Conservation (phyloP, 1,140 invertebrate species). For the Calliopsis andreniformis region DNA sequence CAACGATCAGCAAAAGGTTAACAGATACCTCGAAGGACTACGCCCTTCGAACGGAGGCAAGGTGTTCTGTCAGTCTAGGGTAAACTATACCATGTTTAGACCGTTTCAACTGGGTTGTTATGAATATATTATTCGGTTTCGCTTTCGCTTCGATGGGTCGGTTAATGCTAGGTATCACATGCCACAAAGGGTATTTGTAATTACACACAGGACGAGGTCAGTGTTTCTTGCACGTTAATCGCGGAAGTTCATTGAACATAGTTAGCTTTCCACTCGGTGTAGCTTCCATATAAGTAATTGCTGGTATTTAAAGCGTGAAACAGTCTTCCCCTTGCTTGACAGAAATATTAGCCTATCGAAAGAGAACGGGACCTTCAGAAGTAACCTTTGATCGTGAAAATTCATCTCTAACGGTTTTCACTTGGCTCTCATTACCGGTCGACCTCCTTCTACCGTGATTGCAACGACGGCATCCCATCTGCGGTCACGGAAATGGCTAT, state of each 20-base stretch:
- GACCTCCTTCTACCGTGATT: constrained; percentile 54
- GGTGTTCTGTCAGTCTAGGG: constrained; percentile 42
- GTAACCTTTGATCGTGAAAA: constrained; percentile 17
- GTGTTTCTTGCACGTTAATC: constrained; percentile 17
- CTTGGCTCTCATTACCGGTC: constrained; percentile 34
- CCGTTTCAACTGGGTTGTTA: constrained; percentile 35
- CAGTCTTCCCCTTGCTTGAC: not conserved
- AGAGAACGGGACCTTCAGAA: not conserved
- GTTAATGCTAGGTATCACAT: constrained; percentile 52
- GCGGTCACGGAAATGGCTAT: constrained; percentile 53
- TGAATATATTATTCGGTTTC: constrained; percentile 60
- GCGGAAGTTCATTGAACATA: not conserved
- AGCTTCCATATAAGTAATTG: not conserved
- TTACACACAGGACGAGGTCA: constrained; percentile 22
- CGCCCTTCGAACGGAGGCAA: constrained; percentile 41
- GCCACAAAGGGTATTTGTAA: constrained; percentile 36
- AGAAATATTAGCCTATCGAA: not conserved
- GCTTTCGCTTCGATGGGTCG: constrained; percentile 48
- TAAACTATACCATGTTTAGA: constrained; percentile 63
- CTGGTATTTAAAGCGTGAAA: not conserved
- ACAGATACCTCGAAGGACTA: constrained; percentile 56
- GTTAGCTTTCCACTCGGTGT: not conserved
- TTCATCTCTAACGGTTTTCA: constrained; percentile 49
- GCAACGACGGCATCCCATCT: constrained; percentile 46
- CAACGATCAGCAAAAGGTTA: constrained; percentile 63